phyloP scores from a whole-genome alignment of 2,888 invertebrate species.

The Trachelus tabidus region DNA sequence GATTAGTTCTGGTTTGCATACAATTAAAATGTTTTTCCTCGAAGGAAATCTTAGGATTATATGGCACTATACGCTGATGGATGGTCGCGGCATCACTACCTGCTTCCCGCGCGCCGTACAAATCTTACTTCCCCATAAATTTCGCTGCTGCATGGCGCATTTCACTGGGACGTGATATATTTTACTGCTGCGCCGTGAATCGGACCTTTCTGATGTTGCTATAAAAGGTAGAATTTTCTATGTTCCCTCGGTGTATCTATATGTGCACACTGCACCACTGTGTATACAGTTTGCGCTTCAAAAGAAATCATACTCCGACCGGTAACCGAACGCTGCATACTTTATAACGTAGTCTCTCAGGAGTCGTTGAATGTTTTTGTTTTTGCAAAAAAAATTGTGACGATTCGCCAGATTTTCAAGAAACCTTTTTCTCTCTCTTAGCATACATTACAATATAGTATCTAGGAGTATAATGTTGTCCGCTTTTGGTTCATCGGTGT shows the following conservation, averaged over 20 bases:
- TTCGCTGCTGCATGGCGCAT: background rate
- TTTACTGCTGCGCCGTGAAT: background rate
- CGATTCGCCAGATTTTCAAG: background rate
- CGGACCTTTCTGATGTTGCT: background rate
- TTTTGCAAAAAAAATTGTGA: background rate
- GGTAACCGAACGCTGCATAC: background rate
- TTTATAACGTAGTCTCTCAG: background rate
- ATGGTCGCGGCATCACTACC: background rate
- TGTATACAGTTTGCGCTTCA: background rate
- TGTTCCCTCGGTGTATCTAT: background rate
- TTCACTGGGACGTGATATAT: background rate
- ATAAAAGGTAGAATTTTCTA: background rate
- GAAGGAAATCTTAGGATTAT: conserved; percentile 11
- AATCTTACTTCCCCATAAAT: background rate
- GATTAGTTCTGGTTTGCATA: conserved; percentile 10
- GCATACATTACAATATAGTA: background rate
- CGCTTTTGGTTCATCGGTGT: background rate
- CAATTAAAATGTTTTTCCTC: conserved; percentile 14
- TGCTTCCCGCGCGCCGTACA: background rate
- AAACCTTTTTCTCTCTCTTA: background rate
- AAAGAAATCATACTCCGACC: background rate
- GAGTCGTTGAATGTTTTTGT: background rate
- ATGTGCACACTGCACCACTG: background rate
- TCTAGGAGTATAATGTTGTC: background rate
- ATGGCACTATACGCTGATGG: background rate